A percentile compares a stretch with the other conserved stretches of the same genome.
phyloP scores from a whole-genome alignment of 2,888 invertebrate genomes.

The Pteria penguin region DNA sequence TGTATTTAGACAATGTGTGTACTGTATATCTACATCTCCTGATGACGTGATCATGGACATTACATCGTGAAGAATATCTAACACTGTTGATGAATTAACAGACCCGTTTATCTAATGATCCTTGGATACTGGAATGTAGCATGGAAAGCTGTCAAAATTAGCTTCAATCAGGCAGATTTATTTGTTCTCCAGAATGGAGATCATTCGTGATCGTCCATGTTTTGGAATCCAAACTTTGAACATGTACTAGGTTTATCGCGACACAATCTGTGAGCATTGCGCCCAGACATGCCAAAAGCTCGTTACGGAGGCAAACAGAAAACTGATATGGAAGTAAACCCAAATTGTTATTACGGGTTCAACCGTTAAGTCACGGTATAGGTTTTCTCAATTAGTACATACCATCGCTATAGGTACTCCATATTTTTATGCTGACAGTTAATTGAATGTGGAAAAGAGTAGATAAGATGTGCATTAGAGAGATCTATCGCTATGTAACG shows the following conservation, averaged over 20 bases:
- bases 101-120: neutral
- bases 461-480: neutral
- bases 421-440: neutral
- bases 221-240: neutral
- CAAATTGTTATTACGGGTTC: neutral
- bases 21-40: too few relatives aligned
- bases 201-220: neutral
- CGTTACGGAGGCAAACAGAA: too few relatives aligned
- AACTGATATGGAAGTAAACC: neutral
- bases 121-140: neutral
- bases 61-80: too few relatives aligned
- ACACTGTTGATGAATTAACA: neutral
- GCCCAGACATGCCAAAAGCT: neutral
- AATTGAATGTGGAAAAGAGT: neutral
- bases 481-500: neutral
- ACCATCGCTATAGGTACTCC: neutral
- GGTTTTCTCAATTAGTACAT: neutral
- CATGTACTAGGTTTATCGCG: neutral
- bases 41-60: too few relatives aligned
- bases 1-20: too few relatives aligned
- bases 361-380: neutral
- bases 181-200: neutral
- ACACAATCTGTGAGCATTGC: neutral
- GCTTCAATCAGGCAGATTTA: neutral
- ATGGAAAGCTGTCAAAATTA: neutral